These are phyloP conservation scores for Acanthopleura granulata DNA, from an alignment of 2,888 invertebrate species.

Conservation along the genomic window DNA sequence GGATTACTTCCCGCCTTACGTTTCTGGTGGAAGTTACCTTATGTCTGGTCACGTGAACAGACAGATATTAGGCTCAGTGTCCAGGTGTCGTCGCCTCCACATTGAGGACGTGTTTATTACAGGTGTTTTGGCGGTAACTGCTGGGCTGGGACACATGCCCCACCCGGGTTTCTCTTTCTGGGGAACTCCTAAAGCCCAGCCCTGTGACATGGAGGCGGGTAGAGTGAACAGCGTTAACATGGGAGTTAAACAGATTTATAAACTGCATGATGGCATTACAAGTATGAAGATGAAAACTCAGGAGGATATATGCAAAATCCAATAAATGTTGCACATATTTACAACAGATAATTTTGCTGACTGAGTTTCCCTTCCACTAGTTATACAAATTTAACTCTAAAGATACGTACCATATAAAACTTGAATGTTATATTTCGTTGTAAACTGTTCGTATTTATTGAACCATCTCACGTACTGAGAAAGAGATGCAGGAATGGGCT, in stretches of 20 bases:
- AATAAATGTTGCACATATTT: no score
- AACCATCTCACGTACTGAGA: no score
- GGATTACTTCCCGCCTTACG: conserved; percentile 34
- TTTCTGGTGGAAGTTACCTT: conserved; percentile 40
- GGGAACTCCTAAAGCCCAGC: conserved; percentile 32
- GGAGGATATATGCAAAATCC: no score
- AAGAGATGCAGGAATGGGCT: no score
- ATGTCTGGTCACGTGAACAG: conserved; percentile 29
- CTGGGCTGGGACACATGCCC: conserved; percentile 30
- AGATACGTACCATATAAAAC: no score
- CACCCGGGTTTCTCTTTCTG: conserved; percentile 39
- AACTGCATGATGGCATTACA: conserved; percentile 22
- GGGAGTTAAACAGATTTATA: conserved; percentile 29
- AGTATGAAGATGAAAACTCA: no score
- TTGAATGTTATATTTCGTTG: no score
- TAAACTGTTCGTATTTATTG: no score
- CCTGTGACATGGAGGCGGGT: conserved; percentile 34
- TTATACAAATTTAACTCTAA: no score
- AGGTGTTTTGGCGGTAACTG: conserved; percentile 35
- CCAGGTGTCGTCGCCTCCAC: conserved; percentile 28
- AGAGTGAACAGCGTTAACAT: conserved; percentile 36
- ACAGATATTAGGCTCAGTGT: conserved; percentile 22
- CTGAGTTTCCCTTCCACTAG: no score
- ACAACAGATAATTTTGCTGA: no score
- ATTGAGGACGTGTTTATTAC: conserved; percentile 43